Evolutionary conservation across 2,113 vertebrate genomes (phyloP).

Genomic region (Ahaetulla prasina): DNA sequence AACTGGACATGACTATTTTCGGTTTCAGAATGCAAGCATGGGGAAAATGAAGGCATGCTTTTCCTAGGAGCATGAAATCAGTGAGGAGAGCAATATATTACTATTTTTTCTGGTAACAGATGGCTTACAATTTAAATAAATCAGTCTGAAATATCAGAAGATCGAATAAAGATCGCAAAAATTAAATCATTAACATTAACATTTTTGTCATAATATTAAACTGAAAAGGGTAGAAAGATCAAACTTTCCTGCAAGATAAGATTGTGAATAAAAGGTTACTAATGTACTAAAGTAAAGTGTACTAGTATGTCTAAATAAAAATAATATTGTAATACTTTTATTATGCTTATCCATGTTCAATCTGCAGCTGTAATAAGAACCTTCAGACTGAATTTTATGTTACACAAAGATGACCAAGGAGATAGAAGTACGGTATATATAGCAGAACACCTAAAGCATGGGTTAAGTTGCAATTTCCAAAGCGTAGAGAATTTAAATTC

Average conservation of each 20-base stretch:
- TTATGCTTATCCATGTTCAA: too few relatives aligned
- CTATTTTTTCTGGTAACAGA: too few relatives aligned
- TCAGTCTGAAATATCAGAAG: neutral
- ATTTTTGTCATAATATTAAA: neutral
- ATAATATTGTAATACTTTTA: too few relatives aligned
- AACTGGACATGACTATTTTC: neutral
- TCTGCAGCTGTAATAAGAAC: too few relatives aligned
- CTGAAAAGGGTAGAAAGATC: too few relatives aligned
- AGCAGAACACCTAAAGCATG: neutral
- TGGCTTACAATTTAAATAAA: neutral
- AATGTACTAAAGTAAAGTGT: too few relatives aligned
- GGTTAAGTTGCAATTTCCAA: neutral
- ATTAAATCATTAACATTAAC: neutral
- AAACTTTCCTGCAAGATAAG: too few relatives aligned
- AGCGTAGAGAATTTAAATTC: neutral
- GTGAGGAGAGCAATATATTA: too few relatives aligned
- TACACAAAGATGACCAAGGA: neutral
- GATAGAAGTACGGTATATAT: too few relatives aligned
- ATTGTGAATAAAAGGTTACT: too few relatives aligned
- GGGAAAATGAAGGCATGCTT: neutral
- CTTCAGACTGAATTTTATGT: neutral
- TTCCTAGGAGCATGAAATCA: neutral
- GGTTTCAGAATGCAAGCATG: neutral
- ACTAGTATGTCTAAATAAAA: too few relatives aligned
- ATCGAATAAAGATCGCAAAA: neutral